A percentile compares a stretch with the other conserved stretches of the same genome.
Conservation (phyloP, 2,888 invertebrate genomes). For the Acanthosepion pharaonis region DNA sequence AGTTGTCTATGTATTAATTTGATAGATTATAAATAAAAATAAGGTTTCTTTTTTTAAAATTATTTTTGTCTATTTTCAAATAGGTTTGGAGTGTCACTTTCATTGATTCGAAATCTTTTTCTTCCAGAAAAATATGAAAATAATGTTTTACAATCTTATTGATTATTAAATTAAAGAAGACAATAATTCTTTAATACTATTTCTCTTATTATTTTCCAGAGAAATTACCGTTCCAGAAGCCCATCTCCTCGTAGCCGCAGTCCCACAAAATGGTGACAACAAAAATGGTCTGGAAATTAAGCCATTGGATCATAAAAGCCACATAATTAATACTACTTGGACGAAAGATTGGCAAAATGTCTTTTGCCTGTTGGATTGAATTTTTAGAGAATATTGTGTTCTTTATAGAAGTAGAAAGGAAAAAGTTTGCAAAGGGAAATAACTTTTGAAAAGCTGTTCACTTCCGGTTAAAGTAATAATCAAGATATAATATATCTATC, state of each 20-base stretch:
- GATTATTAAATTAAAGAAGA: no score
- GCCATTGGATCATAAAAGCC: background rate
- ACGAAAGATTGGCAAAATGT: background rate
- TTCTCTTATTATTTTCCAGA: background rate
- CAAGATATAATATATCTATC: no score
- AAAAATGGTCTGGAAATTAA: background rate
- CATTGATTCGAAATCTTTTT: no score
- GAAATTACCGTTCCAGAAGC: constrained; percentile 33
- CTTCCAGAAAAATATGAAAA: no score
- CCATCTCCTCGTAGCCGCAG: constrained; percentile 3
- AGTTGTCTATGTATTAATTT: no score
- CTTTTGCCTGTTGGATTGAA: background rate
- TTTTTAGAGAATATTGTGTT: background rate
- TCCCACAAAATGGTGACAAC: background rate
- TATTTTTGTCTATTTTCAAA: no score
- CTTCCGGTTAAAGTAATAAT: no score
- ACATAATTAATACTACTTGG: background rate
- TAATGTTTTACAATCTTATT: no score
- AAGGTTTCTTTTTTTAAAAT: no score
- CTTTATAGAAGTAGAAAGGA: background rate
- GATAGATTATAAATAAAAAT: no score
- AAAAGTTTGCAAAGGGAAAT: background rate
- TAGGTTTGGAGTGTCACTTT: no score
- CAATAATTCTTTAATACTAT: background rate
- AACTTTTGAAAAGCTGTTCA: no score